Conservation (phyloP, 2,888 invertebrate species). For the Muscina levida region DNA sequence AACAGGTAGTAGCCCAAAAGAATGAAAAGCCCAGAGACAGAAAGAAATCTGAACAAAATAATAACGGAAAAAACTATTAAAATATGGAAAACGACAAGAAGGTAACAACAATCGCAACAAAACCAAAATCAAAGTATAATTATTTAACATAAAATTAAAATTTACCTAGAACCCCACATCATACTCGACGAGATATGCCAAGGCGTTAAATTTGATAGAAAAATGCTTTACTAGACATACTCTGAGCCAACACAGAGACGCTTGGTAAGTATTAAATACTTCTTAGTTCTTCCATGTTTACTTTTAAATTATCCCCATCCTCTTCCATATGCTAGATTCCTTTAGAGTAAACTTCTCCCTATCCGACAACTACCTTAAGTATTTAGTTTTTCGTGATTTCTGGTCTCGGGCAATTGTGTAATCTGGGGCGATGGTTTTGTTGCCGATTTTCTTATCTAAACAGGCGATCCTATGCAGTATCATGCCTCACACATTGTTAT, state of each 20-base stretch:
- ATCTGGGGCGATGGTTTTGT: constrained; percentile 95
- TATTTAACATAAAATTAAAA: no score
- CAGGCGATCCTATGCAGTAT: constrained; percentile 83
- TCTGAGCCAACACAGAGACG: constrained; percentile 82
- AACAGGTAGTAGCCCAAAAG: constrained; percentile 81
- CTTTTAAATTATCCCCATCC: constrained; percentile 5
- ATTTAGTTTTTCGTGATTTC: constrained; percentile 88
- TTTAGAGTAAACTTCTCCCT: background rate
- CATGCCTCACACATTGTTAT: constrained; percentile 79
- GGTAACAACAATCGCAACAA: no score
- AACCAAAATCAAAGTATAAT: no score
- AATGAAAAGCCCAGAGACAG: constrained; percentile 81
- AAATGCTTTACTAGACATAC: constrained; percentile 86
- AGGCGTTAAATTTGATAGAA: constrained; percentile 80
- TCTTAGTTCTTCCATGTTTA: no score
- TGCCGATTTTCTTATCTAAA: constrained; percentile 94
- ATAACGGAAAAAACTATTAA: constrained; percentile 85
- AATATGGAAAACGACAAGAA: no score
- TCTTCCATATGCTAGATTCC: background rate
- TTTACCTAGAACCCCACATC: constrained; percentile 79
- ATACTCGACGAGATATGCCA: constrained; percentile 84
- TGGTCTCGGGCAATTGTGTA: constrained; percentile 90
- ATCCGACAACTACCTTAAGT: constrained; percentile 80
- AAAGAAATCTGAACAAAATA: constrained; percentile 86
- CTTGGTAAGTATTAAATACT: constrained; percentile 75